Percentiles rank a stretch among this genome's conserved stretches.
Evolutionary conservation across 2,797 vertebrate genomes (phyloP).

Genomic region (Typhlichthys subterraneus): DNA sequence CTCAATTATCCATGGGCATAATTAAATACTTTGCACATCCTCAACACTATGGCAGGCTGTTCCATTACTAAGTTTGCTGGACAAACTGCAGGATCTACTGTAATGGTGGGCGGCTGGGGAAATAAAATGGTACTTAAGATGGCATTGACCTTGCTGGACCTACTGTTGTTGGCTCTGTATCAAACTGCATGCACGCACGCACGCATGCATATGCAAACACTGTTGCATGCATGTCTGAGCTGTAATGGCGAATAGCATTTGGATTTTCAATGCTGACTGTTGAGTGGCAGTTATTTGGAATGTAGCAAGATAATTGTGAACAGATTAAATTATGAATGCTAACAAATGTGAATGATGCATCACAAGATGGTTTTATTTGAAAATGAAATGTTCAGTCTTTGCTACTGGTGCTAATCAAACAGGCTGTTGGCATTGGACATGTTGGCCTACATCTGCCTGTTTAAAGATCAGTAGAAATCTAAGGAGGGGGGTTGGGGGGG

Average conservation of each 20-base stretch:
- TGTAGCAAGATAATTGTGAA: not conserved
- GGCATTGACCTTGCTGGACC: conserved; percentile 74
- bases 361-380: not conserved
- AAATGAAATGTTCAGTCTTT: not conserved
- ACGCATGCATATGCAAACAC: conserved; percentile 4
- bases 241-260: too few species aligned
- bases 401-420: not conserved
- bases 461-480: conserved; percentile 55
- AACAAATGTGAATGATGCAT: not conserved
- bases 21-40: conserved; percentile 39
- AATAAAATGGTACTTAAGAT: conserved; percentile 77
- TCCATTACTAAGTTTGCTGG: conserved; percentile 73
- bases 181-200: conserved; percentile 31
- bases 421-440: conserved; percentile 52
- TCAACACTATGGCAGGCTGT: conserved; percentile 34
- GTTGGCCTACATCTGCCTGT: conserved; percentile 36
- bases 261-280: too few species aligned
- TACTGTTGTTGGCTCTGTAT: conserved; percentile 68
- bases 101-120: conserved; percentile 65
- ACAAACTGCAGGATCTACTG: conserved; percentile 70
- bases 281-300: too few species aligned
- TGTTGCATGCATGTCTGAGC: conserved; percentile 8
- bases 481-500: not conserved
- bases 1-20: conserved; percentile 27
- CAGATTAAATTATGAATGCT: not conserved